Percentiles rank a stretch among this genome's conserved stretches.
These are phyloP conservation scores for Ochotona princeps DNA, from an alignment of 2,113 vertebrate genomes.

Conservation along the genomic window DNA sequence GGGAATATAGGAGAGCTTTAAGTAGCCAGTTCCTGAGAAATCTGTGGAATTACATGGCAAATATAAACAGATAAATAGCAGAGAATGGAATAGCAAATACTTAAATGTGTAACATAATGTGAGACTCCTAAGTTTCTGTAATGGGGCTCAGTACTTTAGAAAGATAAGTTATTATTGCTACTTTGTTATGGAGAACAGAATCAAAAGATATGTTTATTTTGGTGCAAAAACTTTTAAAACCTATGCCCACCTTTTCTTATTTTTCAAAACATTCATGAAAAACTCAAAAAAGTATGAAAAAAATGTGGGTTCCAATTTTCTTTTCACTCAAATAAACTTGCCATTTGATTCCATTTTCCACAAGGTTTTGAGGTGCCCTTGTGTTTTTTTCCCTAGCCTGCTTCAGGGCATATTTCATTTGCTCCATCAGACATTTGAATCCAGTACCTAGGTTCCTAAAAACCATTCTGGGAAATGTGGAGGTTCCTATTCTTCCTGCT, in stretches of 20 bases:
- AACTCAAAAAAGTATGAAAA: too few relatives aligned
- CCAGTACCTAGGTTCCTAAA: neutral
- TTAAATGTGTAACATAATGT: neutral
- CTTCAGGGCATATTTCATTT: neutral
- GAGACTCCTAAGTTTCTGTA: neutral
- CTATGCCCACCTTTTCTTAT: too few relatives aligned
- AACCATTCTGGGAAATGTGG: neutral
- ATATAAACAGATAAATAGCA: constrained; percentile 52
- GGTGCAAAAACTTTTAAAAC: too few relatives aligned
- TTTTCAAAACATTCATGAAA: too few relatives aligned
- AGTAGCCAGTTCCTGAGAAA: constrained; percentile 50
- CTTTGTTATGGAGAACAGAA: neutral
- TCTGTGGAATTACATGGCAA: constrained; percentile 48
- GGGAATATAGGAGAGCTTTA: constrained; percentile 26
- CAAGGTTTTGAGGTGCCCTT: neutral
- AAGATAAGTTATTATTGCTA: neutral
- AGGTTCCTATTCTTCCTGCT: neutral
- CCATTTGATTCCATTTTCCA: too few relatives aligned
- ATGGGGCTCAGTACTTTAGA: neutral
- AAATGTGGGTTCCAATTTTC: too few relatives aligned
- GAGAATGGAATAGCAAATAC: constrained; percentile 5
- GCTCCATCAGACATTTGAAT: neutral
- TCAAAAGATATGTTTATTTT: too few relatives aligned
- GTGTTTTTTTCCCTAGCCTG: neutral
- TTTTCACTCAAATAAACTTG: too few relatives aligned